Base-by-base conservation (phyloP, 1,140 invertebrate species). In the Microplitis mediator region DNA sequence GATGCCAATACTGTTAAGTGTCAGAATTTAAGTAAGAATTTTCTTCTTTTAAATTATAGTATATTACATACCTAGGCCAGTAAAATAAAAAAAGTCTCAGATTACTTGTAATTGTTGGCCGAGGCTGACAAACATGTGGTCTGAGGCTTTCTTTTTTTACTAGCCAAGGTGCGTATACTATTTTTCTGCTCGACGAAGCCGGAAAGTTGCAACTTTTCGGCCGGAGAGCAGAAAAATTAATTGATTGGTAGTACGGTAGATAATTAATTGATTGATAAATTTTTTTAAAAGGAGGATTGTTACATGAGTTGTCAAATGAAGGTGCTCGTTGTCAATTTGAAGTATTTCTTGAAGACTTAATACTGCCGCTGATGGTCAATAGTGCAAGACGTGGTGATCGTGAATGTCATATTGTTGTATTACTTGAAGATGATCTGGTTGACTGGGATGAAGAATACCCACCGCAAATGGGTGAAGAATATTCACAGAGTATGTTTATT, bases 381-480 rank as follows among this genome's bases (percentile, higher is more conserved):
- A 97, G 95, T 56, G 97, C 98, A 3, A 92, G 97, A 86, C 90
- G 96, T 72, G 94, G 95, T 3, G 94, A 96, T 84, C 87, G 95
- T 3, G 95, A 96, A 82, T 96, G 95, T 81, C 95, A 97, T 83
- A 95, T 99, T 72, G 97, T 99, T 16, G 96, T 99, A 8, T 88
- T 99, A 34, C 88, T 98, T 8, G 98, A 99, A 86, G 93, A 99
- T 84, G 95, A 98, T 88, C 90, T 95, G 11, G 96, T 99, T 14
- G 98, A 99, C 79, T 99, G 98, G 98, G 97, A 99, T 85, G 95
- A 97, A 81, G 95, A 99, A 81, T 99, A 98, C 87, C 98, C 98
- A 0, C 98, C 98, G 0, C 97, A 98, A 88, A 98, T 98, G 95
- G 97, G 97, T 32, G 97, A 99, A 85, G 98, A 99, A 88, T 97